phyloP scores from a whole-genome alignment of 2,113 vertebrate species.

The Anguilla japonica region DNA sequence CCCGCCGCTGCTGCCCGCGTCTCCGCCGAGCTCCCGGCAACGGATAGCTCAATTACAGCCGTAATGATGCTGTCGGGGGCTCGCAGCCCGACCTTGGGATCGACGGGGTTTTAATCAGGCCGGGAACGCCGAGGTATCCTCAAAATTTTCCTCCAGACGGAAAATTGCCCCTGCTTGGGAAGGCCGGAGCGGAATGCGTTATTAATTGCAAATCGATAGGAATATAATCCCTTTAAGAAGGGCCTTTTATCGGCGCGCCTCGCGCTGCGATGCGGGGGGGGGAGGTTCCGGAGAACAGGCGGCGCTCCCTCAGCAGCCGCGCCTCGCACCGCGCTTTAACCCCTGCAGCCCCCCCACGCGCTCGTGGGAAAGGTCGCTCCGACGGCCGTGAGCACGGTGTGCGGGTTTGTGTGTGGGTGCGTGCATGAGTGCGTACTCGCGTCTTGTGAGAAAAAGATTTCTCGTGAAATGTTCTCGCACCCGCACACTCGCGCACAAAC shows the following conservation, averaged over 20 bases:
- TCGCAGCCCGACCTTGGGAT: constrained; percentile 29
- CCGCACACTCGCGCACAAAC: background rate
- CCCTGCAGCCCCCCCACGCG: background rate
- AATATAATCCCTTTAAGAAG: constrained; percentile 46
- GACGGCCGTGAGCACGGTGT: background rate
- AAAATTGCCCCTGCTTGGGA: constrained; percentile 38
- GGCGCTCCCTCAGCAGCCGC: background rate
- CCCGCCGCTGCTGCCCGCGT: background rate
- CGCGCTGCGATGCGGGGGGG: background rate
- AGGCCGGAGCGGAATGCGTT: constrained; percentile 44
- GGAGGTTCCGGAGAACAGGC: background rate
- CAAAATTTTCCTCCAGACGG: constrained; percentile 37
- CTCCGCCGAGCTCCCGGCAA: constrained; percentile 21
- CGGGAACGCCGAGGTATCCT: constrained; percentile 28
- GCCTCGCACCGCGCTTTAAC: background rate
- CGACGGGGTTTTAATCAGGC: constrained; percentile 48
- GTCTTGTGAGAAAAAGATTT: background rate
- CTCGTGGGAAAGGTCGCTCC: background rate
- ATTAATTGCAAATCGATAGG: constrained; percentile 54
- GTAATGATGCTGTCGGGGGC: constrained; percentile 45
- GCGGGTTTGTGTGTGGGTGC: background rate
- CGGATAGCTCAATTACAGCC: constrained; percentile 40
- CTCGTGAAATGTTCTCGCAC: background rate
- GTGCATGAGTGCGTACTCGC: constrained; percentile 20
- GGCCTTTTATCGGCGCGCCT: constrained; percentile 35